Percentiles rank a stretch among this genome's conserved stretches.
phyloP scores from a whole-genome alignment of 2,113 vertebrate genomes.

The Amphiprion percula region DNA sequence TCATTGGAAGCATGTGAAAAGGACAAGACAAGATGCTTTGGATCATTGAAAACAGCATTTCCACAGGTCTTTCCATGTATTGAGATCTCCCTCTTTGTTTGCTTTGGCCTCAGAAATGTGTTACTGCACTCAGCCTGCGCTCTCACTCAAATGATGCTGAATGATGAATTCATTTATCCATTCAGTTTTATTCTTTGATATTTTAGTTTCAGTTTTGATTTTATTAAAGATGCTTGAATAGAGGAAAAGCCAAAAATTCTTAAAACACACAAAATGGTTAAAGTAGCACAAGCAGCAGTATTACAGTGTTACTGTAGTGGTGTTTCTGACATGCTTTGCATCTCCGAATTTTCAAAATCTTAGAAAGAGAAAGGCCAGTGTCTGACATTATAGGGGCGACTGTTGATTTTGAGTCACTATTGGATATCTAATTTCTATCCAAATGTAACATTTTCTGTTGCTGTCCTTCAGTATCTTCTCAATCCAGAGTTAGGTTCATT shows the following conservation, averaged over 20 bases:
- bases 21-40: slow-evolving; percentile 85
- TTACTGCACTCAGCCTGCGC: slow-evolving; percentile 22
- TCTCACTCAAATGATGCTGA: slow-evolving; percentile 38
- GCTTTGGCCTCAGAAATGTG: slow-evolving; percentile 37
- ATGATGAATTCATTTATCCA: slow-evolving; percentile 22
- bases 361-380: neutral
- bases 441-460: no score
- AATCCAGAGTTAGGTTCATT: neutral
- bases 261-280: no score
- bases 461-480: neutral
- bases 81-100: slow-evolving; percentile 58
- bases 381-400: neutral
- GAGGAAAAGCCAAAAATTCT: neutral
- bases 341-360: no score
- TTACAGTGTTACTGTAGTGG: no score
- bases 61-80: slow-evolving; percentile 67
- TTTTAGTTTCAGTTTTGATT: slow-evolving; percentile 34
- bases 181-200: slow-evolving; percentile 12
- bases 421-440: no score
- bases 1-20: slow-evolving; percentile 85
- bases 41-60: slow-evolving; percentile 84
- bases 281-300: no score
- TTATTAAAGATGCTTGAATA: slow-evolving; percentile 13
- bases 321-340: no score
- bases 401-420: neutral